Conservation (phyloP, 1,140 invertebrate genomes). For the Drosophila prosaltans region DNA sequence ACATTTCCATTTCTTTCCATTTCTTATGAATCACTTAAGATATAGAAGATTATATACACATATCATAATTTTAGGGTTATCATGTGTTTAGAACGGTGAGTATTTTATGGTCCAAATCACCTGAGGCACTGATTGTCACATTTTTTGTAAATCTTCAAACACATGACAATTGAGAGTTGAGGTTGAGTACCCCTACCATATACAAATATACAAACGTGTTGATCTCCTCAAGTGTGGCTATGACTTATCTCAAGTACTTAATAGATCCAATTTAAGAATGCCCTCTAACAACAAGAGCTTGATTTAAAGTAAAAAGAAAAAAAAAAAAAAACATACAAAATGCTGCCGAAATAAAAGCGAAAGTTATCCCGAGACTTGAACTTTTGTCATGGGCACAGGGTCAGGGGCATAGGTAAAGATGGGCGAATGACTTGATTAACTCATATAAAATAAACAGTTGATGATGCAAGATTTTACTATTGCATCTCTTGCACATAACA, state of each 20-base stretch:
- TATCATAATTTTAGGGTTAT: background rate
- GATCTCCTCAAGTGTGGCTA: constrained; percentile 42
- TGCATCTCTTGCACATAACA: background rate
- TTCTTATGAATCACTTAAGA: background rate
- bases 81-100: background rate
- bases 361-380: constrained; percentile 54
- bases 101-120: background rate
- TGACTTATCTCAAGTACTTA: constrained; percentile 69
- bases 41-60: background rate
- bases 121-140: constrained; percentile 1
- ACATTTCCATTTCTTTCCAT: background rate
- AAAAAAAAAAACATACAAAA: background rate
- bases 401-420: constrained; percentile 32
- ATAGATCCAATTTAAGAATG: constrained; percentile 68
- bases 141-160: background rate
- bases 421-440: constrained; percentile 4
- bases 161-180: constrained; percentile 1
- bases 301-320: constrained; percentile 35
- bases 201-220: background rate
- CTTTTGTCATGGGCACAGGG: constrained; percentile 43
- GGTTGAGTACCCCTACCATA: constrained; percentile 40
- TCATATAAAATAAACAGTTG: background rate
- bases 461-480: constrained; percentile 1
- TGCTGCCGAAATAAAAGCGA: constrained; percentile 58
- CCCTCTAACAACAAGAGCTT: constrained; percentile 35